Percentiles rank a stretch among this genome's conserved stretches.
phyloP scores from a whole-genome alignment of 1,140 invertebrate genomes.

The Ceratina calcarata region DNA sequence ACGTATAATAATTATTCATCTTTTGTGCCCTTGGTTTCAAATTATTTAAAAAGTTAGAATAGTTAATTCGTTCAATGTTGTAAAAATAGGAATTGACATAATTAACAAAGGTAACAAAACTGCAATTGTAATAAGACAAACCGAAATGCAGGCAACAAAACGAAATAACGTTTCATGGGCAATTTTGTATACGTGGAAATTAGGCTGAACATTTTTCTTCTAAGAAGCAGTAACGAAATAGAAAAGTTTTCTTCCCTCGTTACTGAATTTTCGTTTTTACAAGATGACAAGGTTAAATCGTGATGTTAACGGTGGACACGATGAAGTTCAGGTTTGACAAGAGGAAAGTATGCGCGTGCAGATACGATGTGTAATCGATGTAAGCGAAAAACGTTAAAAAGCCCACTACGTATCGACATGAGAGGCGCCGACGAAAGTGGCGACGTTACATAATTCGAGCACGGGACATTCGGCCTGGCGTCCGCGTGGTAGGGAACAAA shows the following conservation, averaged over 20 bases:
- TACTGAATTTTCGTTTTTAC: conserved; percentile 27
- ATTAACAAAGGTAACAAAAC: no score
- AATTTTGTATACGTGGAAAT: background rate
- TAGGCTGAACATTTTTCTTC: conserved; percentile 6
- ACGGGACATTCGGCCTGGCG: conserved; percentile 69
- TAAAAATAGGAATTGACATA: background rate
- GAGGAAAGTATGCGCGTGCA: background rate
- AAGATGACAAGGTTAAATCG: conserved; percentile 18
- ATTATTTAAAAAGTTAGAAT: background rate
- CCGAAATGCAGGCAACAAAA: background rate
- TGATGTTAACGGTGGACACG: background rate
- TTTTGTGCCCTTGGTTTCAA: no score
- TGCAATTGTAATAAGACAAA: no score
- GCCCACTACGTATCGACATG: conserved; percentile 40
- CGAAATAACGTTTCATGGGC: background rate
- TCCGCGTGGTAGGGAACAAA: conserved; percentile 48
- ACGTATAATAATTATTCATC: no score
- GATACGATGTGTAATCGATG: conserved; percentile 1
- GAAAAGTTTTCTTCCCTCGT: conserved; percentile 23
- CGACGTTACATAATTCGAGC: conserved; percentile 72
- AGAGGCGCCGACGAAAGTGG: conserved; percentile 72
- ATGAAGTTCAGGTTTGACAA: background rate
- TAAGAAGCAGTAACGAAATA: conserved; percentile 2
- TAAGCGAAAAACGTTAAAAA: conserved; percentile 15
- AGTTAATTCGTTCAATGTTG: background rate